Base-by-base conservation (phyloP, 92 coral and sea anemone species). In the Diadumene lineata region DNA sequence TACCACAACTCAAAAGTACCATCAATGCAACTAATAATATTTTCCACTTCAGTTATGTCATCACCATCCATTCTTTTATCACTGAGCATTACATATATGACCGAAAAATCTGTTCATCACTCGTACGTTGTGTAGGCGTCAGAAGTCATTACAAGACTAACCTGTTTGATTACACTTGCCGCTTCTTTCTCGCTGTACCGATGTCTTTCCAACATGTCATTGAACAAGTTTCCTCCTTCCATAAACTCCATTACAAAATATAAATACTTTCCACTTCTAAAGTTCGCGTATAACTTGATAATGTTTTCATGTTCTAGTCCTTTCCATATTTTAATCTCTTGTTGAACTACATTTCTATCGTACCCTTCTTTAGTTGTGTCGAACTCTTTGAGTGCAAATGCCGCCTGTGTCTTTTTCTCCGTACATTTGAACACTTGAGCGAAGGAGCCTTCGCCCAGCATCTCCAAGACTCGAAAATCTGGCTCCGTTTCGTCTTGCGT, bases 301-400 rank as follows among this genome's bases (percentile, higher is more conserved):
- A 94, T 88, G 18, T 79, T 91, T 31, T 83, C 89, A 67, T 94
- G 98, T 18, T 84, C 78, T 33, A 94, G 68, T 23, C 78, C 85
- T 75, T 82, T 79, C 98, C 98, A 94, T 64, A 94, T 79, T 46
- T 81, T 81, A 53, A 92, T 79, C 63, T 94, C 98, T 43, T 87
- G 81, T 26, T 81, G 81, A 16, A 83, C 81, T 32, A 78, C 64
- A 1, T 86, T 69, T 62, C 70, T 69, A 53, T 91, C 97, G 61
- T 89, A 87, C 17, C 79, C 75, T 3, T 69, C 66, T n/a, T 87
- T 71, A 21, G 66, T 79, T 25, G 81, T 76, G 57, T 70, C 81
- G 69, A 90, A 81, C 75, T 90, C 96, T 66, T 90, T 90, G 10
- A 87, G 89, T 0, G 96, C 96, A 55, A 87, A 90, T 1, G 79